Base-by-base conservation (phyloP, 2,797 vertebrate species). In the Pseudopleuronectes americanus region DNA sequence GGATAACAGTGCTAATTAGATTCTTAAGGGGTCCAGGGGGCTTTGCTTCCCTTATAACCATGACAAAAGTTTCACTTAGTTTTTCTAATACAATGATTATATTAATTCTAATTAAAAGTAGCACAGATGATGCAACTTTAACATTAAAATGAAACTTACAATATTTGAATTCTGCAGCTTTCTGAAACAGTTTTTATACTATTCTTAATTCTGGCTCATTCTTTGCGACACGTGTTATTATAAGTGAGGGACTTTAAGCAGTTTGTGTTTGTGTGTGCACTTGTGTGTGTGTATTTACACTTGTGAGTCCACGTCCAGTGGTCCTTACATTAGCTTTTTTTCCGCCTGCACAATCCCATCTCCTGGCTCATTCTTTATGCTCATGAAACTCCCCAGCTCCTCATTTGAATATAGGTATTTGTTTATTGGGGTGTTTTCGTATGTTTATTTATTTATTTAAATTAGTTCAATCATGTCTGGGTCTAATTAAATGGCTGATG, bases 401-500 rank as follows among this genome's bases (percentile, higher is more conserved):
- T 92, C 87, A 93, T 94, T 93, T 93, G 89, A 92, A 92, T 94
- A 85, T 86, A 92, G 90, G 88, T 90, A 88, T 93, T 91, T 93
- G 86, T 92, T 91, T 92, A 89, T 90, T 87, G 88, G 81, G 83
- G 83, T 88, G 85, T 84, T 92, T 86, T 87, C 83, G 58, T 92
- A 92, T 93, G 89, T 92, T 92, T 93, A 91, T 93, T 93, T 93
- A 92, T 92, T 91, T 92, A 92, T 93, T 90, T 90, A 93, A 90
- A 91, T 91, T 81, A 91, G 82, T 59, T 63, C 91, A 93, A 93
- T 92, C 91, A 89, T 87, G 90, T 83, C 88, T 91, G 90, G 89
- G 81, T 94, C 86, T 94, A 94, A 95, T 95, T 95, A 95, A 94
- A 93, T 92, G 91, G 90, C 87, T 92, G 89, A 90, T 89, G 90